Percentiles rank a stretch among this genome's conserved stretches.
phyloP scores from a whole-genome alignment of 2,888 invertebrate species.

The Dynastes maya region DNA sequence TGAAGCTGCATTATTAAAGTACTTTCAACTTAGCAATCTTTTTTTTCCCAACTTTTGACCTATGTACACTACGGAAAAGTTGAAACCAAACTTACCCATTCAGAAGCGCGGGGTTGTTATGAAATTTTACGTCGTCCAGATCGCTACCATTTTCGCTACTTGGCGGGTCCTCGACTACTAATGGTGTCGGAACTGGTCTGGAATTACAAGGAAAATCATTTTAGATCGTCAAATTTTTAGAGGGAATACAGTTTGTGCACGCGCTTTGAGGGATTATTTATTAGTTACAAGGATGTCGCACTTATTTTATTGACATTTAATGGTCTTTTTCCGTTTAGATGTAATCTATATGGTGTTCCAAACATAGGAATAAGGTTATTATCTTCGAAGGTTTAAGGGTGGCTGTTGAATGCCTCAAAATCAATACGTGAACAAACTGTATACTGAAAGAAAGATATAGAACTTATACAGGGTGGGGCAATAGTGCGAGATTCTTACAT shows the following conservation, averaged over 20 bases:
- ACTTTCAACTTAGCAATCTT: too few relatives aligned
- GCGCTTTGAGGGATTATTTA: not conserved
- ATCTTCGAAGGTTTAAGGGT: not conserved
- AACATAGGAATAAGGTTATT: too few relatives aligned
- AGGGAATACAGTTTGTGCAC: constrained; percentile 17
- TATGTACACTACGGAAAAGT: too few relatives aligned
- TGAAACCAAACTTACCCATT: constrained; percentile 66
- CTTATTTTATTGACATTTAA: not conserved
- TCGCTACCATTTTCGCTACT: constrained; percentile 65
- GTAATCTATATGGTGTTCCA: not conserved
- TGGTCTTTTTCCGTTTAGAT: not conserved
- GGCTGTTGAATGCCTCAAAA: not conserved
- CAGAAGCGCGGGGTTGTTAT: constrained; percentile 67
- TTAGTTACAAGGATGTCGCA: not conserved
- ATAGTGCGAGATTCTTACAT: too few relatives aligned
- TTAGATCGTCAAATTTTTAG: not conserved
- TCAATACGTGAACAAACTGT: too few relatives aligned
- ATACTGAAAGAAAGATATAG: too few relatives aligned
- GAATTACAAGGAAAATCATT: constrained; percentile 15
- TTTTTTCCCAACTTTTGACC: too few relatives aligned
- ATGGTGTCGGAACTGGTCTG: constrained; percentile 60
- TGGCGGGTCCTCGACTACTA: constrained; percentile 62
- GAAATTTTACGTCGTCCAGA: constrained; percentile 66
- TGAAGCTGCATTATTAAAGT: too few relatives aligned
- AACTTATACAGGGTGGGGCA: not conserved